Conservation (phyloP, 1,140 invertebrate genomes). For the Drosophila lini region DNA sequence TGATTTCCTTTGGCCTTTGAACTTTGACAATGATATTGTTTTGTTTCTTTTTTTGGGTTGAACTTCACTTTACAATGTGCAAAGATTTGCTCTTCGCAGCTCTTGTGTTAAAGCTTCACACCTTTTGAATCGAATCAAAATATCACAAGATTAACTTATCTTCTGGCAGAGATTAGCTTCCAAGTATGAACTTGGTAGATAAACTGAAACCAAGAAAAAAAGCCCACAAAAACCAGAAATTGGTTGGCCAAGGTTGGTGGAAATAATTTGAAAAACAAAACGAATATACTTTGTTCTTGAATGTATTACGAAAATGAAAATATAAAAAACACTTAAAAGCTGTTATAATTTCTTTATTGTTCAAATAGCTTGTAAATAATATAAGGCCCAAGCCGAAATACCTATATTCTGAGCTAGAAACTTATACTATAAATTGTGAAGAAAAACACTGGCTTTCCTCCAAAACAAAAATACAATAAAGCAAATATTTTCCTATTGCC, state of each 20-base stretch:
- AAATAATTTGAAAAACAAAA: not conserved
- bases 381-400: too few species aligned
- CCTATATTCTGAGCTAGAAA: too few species aligned
- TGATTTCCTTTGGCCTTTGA: constrained; percentile 55
- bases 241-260: not conserved
- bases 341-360: too few species aligned
- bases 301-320: too few species aligned
- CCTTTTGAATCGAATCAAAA: constrained; percentile 29
- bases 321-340: not conserved
- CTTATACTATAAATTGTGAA: too few species aligned
- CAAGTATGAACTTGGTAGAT: constrained; percentile 31
- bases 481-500: not conserved
- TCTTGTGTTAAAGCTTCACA: constrained; percentile 37
- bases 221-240: not conserved
- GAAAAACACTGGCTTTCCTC: too few species aligned
- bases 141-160: constrained; percentile 39
- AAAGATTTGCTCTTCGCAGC: constrained; percentile 17
- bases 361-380: too few species aligned
- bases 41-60: constrained; percentile 1
- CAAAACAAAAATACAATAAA: not conserved
- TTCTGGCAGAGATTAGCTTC: constrained; percentile 50
- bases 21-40: constrained; percentile 23
- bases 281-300: too few species aligned
- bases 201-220: constrained; percentile 28
- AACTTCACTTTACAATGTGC: constrained; percentile 4